phyloP scores from a whole-genome alignment of 2,113 vertebrate species.

The Pleuronectes platessa region DNA sequence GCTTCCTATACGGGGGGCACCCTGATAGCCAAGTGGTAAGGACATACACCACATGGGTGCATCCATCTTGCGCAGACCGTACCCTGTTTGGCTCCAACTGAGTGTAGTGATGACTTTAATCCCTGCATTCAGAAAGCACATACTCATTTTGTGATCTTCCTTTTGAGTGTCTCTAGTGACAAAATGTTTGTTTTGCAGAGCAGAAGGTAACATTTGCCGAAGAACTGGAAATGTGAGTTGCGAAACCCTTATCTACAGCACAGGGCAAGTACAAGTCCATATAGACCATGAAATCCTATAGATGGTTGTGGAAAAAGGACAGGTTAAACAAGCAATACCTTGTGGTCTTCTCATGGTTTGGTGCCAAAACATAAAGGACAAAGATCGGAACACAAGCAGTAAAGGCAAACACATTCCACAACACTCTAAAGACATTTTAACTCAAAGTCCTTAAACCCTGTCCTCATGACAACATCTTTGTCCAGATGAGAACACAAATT shows the following conservation, averaged over 20 bases:
- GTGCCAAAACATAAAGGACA: background rate
- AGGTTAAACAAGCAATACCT: background rate
- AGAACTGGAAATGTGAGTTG: background rate
- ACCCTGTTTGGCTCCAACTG: no score
- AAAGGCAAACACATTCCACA: background rate
- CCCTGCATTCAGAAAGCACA: no score
- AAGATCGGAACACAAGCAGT: background rate
- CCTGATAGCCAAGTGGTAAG: no score
- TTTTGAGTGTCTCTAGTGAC: background rate
- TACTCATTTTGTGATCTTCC: no score
- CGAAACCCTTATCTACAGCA: slow-evolving; percentile 1
- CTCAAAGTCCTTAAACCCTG: no score
- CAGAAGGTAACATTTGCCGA: background rate
- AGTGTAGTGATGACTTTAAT: no score
- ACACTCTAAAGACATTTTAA: no score
- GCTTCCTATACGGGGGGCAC: no score
- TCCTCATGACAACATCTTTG: no score
- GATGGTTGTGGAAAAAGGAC: background rate
- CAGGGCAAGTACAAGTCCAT: background rate
- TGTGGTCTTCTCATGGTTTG: background rate
- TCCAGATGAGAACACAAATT: no score
- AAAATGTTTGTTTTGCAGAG: background rate
- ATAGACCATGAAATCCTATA: background rate
- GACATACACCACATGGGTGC: no score
- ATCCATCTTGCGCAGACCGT: no score